A percentile compares a stretch with the other conserved stretches of the same genome.
These are phyloP conservation scores for Drosophila parthenogenetica DNA, from an alignment of 2,888 invertebrate species.

Conservation along the genomic window DNA sequence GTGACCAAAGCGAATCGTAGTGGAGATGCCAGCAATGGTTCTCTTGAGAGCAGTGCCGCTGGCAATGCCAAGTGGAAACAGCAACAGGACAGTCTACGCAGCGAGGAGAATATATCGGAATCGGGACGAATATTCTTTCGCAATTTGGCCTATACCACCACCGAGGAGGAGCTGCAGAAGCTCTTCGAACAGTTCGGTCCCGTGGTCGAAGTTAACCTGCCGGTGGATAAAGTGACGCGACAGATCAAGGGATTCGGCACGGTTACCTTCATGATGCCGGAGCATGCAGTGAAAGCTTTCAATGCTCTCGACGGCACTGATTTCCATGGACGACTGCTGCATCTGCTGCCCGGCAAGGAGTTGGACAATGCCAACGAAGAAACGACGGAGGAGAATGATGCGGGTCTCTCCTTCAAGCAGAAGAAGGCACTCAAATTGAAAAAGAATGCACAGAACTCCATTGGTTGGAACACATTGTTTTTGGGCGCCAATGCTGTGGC, in stretches of 20 bases:
- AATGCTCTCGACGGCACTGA: constrained; percentile 94
- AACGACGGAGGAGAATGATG: constrained; percentile 86
- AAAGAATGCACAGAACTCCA: constrained; percentile 90
- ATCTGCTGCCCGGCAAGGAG: constrained; percentile 93
- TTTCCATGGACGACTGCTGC: constrained; percentile 96
- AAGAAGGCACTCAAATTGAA: constrained; percentile 92
- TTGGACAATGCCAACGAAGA: constrained; percentile 83
- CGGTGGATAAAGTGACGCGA: constrained; percentile 92
- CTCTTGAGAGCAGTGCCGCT: constrained; percentile 28
- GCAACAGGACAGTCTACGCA: constrained; percentile 88
- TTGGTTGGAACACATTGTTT: constrained; percentile 99
- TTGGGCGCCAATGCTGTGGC: constrained; percentile 97
- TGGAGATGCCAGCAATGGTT: constrained; percentile 11
- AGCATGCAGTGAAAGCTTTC: constrained; percentile 96
- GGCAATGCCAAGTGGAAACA: constrained; percentile 87
- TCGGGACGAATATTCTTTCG: constrained; percentile 97
- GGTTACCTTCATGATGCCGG: constrained; percentile 96
- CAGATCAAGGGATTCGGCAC: constrained; percentile 96
- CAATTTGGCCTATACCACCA: constrained; percentile 94
- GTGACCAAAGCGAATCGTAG: constrained; percentile 77
- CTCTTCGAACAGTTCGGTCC: constrained; percentile 95
- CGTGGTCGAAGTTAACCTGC: constrained; percentile 93
- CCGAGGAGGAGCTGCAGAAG: constrained; percentile 93
- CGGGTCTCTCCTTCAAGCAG: constrained; percentile 91
- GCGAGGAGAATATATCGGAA: constrained; percentile 93